phyloP scores from a whole-genome alignment of 2,797 vertebrate genomes.

The Anomalospiza imberbis region DNA sequence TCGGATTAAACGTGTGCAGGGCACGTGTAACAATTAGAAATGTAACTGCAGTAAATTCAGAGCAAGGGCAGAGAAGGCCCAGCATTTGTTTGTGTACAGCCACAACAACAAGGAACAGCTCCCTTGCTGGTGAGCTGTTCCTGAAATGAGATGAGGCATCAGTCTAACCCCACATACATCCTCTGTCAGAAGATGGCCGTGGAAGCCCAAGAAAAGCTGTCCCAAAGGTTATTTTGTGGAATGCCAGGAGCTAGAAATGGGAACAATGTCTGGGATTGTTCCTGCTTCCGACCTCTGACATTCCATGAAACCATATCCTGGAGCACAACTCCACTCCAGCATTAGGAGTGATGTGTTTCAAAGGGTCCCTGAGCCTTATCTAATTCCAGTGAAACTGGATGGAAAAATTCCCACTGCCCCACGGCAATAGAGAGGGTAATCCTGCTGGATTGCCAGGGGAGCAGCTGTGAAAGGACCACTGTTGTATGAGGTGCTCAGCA shows the following conservation, averaged over 20 bases:
- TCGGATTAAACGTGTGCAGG: neutral
- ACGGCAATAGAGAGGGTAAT: neutral
- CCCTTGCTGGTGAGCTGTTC: rapidly evolving
- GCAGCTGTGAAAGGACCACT: slow-evolving; percentile 12
- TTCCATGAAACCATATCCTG: slow-evolving; percentile 33
- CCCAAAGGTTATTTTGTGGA: neutral
- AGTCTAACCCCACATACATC: neutral
- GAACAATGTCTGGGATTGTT: slow-evolving; percentile 43
- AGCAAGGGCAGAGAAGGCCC: neutral
- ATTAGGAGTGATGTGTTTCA: slow-evolving; percentile 12
- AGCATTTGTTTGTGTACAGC: rapidly evolving
- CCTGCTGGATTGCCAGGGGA: neutral
- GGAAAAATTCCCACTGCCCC: slow-evolving; percentile 21
- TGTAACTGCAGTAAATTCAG: neutral
- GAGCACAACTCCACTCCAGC: neutral
- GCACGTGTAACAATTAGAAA: neutral
- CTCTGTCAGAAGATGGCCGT: neutral
- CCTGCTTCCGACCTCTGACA: slow-evolving; percentile 9
- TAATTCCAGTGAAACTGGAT: neutral
- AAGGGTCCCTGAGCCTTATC: slow-evolving; percentile 27
- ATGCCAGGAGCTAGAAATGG: neutral
- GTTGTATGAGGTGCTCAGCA: neutral
- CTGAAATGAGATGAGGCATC: neutral
- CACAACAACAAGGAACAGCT: no score
- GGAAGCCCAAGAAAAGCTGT: neutral